Evolutionary conservation across 2,888 invertebrate species (phyloP), one percentile per base, ranked within the genome.

Genomic region (Octodonta nipae): DNA sequence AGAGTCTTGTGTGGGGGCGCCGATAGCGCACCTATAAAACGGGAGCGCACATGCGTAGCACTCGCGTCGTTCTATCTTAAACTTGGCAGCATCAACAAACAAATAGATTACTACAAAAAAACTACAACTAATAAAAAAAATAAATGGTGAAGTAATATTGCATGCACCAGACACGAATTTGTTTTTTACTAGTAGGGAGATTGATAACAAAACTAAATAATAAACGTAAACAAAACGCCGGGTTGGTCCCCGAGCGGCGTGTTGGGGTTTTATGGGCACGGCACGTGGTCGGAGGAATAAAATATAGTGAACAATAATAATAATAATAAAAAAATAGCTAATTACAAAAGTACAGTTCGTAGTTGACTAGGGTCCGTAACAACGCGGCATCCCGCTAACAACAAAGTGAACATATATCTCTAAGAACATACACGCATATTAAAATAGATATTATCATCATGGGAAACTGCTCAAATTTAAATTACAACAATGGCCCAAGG

Each of bases 21-120:
- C 30, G 28, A 33, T 36, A n/a, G 38, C 41, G 41, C 13, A 15
- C 28, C 12, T 13, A 11, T 13, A 25, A 13, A 33, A 32, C 28
- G 14, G 20, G 30, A 25, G 34, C 38, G 44, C 39, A 38, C 42
- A 42, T 43, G 45, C 46, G 38, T 41, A 38, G 41, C 35, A 38
- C 41, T 41, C 38, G 44, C 43, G 46, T 37, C 46, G 43, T n/a
- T 41, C 45, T 61, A 63, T 63, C 63, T 63, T 63, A 63, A 58
- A 61, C 60, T 61, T 56, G 63, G 63, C 63, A 63, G 63, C 63
- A 61, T 61, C 57, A 62, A 62, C 61, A 61, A 63, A 60, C 53
- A 57, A 58, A 57, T 53, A 56, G 54, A 47, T 47, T 45, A 47
- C 47, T 50, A 52, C 55, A 54, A 44, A 38, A 36, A 31, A 30